These are phyloP conservation scores for Hybognathus amarus DNA, from an alignment of 2,797 vertebrate species.

Conservation along the genomic window DNA sequence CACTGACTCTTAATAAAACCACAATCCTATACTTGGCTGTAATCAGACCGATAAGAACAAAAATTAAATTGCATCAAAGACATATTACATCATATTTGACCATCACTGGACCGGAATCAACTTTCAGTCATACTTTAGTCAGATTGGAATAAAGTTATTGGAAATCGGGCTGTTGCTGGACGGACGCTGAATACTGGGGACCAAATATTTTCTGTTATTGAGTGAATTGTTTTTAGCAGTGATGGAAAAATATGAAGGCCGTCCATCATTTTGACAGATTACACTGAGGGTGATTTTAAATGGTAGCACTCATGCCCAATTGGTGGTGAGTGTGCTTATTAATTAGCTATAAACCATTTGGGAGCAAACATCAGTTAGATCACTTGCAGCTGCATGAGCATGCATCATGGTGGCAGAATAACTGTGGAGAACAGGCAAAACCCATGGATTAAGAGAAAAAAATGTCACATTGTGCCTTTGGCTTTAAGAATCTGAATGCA, in stretches of 20 bases:
- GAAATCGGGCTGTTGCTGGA: conserved; percentile 9
- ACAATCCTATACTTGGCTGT: neutral
- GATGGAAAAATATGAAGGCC: neutral
- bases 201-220: neutral
- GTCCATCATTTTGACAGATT: neutral
- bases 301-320: neutral
- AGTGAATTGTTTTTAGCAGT: neutral
- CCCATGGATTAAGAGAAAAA: neutral
- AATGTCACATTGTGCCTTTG: neutral
- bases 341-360: neutral
- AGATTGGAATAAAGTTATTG: conserved; percentile 11
- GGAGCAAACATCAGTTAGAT: neutral
- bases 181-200: neutral
- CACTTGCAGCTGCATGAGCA: neutral
- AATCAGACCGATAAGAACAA: conserved; percentile 44
- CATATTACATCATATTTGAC: conserved; percentile 35
- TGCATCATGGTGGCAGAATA: neutral
- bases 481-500: neutral
- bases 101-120: conserved; percentile 28
- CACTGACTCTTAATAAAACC: conserved; percentile 37
- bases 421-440: neutral
- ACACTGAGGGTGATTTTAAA: neutral
- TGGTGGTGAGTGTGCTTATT: neutral
- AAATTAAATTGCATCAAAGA: conserved; percentile 51
- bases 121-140: neutral